Evolutionary conservation across 1,140 invertebrate species (phyloP), one percentile per base, ranked within the genome.

Genomic region (Whitmania pigra): DNA sequence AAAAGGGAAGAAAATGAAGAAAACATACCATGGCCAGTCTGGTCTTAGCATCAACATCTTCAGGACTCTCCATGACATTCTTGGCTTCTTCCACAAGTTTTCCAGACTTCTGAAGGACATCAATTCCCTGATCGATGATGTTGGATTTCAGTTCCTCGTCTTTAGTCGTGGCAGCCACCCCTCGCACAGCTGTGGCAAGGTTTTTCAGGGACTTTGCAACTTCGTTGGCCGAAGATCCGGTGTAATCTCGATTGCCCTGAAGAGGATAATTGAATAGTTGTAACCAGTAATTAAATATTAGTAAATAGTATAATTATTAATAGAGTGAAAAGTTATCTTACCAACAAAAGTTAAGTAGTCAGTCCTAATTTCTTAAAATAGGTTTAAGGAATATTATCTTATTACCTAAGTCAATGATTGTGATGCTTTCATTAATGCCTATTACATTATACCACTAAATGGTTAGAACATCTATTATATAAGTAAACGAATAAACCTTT

Each of bases 181-280:
- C 88, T 69, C 89, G 83, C 0, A 89, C 88, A 53, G 89, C 86
- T 57, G 84, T 86, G 0, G 88, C 87, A 27, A 92, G 85, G 5
- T 78, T 74, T 57, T 87, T 85, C 2, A 94, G 80, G 7, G 88
- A 86, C 74, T 88, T 86, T 0, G 90, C 89, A 0, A 89, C 90
- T 77, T 93, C 90, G 55, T 89, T 82, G 3, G 90, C 89, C 17
- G 90, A 89, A 72, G 88, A 87, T 5, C 90, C 89, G 0, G 90
- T 90, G 79, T 92, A 92, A 73, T 87, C 88, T 73, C 90, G 87
- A 80, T 93, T 92, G 53, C 88, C 89, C 78, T 84, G 75, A 11
- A 75, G 7, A 31, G 27, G 17, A 53, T 53, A 29, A 7, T 17
- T 53, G 5, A 29, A 71, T 36, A 11, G 20, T 54, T 53, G 3